Conservation (phyloP, 2,797 vertebrate species). For the Scyliorhinus canicula region DNA sequence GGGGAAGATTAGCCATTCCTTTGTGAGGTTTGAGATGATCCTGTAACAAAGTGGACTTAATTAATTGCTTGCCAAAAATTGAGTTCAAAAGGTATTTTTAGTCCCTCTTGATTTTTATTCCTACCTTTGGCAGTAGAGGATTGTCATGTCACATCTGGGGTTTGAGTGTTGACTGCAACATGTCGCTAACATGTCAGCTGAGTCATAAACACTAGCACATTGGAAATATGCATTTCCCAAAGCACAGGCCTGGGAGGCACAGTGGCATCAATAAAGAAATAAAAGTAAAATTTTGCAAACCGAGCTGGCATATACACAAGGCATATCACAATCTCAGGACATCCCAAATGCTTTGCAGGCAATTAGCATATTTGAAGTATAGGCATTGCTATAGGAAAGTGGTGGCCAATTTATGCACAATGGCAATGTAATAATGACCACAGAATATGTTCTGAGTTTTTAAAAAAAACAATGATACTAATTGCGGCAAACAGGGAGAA, state of each 20-base stretch:
- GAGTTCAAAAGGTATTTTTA: not conserved
- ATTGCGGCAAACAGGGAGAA: not conserved
- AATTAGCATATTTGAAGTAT: not conserved
- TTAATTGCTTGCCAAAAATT: not conserved
- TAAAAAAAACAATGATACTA: not conserved
- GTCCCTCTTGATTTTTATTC: too few species aligned
- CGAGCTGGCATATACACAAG: not conserved
- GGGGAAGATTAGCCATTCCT: not conserved
- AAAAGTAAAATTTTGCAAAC: not conserved
- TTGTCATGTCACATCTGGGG: not conserved
- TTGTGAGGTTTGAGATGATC: not conserved
- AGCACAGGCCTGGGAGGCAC: not conserved
- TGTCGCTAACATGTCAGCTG: not conserved
- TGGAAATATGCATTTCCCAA: not conserved
- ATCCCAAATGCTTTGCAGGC: not conserved
- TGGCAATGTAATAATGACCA: not conserved
- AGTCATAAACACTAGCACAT: not conserved
- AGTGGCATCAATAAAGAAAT: not conserved
- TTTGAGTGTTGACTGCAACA: not conserved
- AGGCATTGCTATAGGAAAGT: not conserved
- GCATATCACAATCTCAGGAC: not conserved
- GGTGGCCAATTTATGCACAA: not conserved
- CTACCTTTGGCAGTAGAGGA: not conserved
- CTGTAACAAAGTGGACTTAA: not conserved
- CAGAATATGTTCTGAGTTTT: too few species aligned